A percentile compares a stretch with the other conserved stretches of the same genome.
phyloP scores from a whole-genome alignment of 2,797 vertebrate genomes.

The Phoebastria nigripes region DNA sequence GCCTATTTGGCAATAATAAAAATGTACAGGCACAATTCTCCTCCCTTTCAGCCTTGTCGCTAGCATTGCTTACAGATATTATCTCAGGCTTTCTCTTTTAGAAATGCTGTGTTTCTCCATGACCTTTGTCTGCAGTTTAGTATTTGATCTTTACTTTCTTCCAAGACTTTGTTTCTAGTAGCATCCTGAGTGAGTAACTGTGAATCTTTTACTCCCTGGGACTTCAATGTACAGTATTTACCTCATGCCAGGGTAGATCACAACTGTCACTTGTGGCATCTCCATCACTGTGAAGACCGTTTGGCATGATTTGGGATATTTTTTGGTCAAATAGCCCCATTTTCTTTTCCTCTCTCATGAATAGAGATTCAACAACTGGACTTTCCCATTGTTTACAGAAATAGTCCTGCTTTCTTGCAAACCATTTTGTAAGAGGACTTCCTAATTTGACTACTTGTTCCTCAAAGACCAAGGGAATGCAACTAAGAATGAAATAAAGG shows the following conservation, averaged over 20 bases:
- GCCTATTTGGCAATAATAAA: conserved; percentile 32
- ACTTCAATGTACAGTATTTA: background rate
- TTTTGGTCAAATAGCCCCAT: background rate
- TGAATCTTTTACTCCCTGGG: background rate
- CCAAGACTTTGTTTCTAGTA: background rate
- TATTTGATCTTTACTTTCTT: conserved; percentile 7
- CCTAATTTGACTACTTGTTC: conserved; percentile 38
- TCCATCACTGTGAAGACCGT: background rate
- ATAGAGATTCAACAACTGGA: background rate
- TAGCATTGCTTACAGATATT: background rate
- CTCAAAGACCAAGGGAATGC: conserved; percentile 40
- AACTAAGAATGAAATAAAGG: conserved; percentile 29
- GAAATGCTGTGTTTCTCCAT: background rate
- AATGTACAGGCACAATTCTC: background rate
- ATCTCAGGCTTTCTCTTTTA: conserved; percentile 13
- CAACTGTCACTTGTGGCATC: background rate
- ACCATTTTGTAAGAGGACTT: background rate
- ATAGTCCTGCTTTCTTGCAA: conserved; percentile 27
- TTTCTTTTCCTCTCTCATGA: background rate
- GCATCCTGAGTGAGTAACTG: background rate
- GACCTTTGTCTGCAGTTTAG: background rate
- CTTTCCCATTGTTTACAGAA: conserved; percentile 27
- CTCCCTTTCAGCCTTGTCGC: background rate
- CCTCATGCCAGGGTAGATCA: background rate
- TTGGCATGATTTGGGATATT: background rate